Evolutionary conservation across 2,113 vertebrate species (phyloP).

Genomic region (Actinemys pallida): DNA sequence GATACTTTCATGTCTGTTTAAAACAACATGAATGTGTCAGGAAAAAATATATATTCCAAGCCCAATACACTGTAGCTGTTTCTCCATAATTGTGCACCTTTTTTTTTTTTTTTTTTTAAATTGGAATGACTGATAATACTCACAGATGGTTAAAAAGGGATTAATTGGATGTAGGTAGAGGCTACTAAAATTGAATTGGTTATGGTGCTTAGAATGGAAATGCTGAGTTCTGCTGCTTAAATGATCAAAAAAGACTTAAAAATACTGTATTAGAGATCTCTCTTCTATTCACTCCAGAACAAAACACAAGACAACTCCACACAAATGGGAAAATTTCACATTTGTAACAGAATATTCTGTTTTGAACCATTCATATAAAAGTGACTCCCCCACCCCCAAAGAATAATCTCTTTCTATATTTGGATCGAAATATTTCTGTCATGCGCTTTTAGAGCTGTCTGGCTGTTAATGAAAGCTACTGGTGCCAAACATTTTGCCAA

Average conservation of each 20-base stretch:
- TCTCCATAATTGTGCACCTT: background rate
- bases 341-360: background rate
- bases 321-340: background rate
- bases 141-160: background rate
- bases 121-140: background rate
- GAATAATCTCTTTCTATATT: background rate
- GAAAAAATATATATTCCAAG: background rate
- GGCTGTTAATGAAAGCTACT: background rate
- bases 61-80: background rate
- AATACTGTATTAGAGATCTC: background rate
- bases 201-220: background rate
- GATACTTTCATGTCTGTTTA: background rate
- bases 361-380: background rate
- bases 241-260: background rate
- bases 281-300: background rate
- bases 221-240: background rate
- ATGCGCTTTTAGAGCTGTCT: background rate
- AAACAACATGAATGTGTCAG: background rate
- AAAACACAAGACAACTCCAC: background rate
- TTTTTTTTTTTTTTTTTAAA: background rate
- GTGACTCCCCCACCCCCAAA: no score
- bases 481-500: background rate
- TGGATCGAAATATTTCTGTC: background rate
- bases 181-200: fast-evolving
- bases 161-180: fast-evolving